These are phyloP conservation scores for Caenorhabditis remanei DNA, from an alignment of 1,140 invertebrate genomes.

Conservation along the genomic window DNA sequence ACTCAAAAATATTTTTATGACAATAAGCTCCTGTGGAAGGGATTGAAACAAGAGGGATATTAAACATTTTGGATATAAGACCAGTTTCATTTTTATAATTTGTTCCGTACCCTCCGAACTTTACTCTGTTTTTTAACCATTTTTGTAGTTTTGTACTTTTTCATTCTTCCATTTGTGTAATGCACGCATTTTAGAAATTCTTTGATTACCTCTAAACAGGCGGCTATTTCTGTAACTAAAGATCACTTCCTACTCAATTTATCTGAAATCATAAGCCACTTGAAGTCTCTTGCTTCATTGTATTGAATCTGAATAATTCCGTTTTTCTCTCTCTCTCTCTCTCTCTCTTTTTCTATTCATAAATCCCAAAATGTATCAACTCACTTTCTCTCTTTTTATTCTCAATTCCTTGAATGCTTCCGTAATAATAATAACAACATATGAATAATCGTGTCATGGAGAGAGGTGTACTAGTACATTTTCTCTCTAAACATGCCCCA, in stretches of 20 bases:
- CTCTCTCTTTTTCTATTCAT: too few species aligned
- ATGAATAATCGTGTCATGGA: slow-evolving; percentile 42
- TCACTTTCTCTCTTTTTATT: background rate
- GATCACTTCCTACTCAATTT: too few species aligned
- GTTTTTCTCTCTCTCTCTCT: background rate
- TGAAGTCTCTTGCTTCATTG: too few species aligned
- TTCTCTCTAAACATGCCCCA: slow-evolving; percentile 38
- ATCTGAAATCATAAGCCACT: too few species aligned
- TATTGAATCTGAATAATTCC: background rate
- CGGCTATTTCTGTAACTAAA: too few species aligned
- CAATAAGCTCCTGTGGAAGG: background rate
- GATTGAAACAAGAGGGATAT: background rate
- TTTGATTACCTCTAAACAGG: too few species aligned
- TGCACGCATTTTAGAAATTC: too few species aligned
- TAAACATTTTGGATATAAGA: background rate
- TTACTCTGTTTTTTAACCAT: too few species aligned
- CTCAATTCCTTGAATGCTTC: background rate
- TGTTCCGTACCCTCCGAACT: too few species aligned
- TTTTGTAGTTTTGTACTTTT: too few species aligned
- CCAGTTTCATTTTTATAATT: background rate
- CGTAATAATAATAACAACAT: slow-evolving; percentile 34
- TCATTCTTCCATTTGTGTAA: too few species aligned
- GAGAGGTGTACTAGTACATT: slow-evolving; percentile 14
- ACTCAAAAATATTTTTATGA: background rate
- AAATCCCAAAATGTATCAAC: background rate